A percentile compares a stretch with the other conserved stretches of the same genome.
phyloP scores from a whole-genome alignment of 1,140 invertebrate species.

The Drosophila ananassae region DNA sequence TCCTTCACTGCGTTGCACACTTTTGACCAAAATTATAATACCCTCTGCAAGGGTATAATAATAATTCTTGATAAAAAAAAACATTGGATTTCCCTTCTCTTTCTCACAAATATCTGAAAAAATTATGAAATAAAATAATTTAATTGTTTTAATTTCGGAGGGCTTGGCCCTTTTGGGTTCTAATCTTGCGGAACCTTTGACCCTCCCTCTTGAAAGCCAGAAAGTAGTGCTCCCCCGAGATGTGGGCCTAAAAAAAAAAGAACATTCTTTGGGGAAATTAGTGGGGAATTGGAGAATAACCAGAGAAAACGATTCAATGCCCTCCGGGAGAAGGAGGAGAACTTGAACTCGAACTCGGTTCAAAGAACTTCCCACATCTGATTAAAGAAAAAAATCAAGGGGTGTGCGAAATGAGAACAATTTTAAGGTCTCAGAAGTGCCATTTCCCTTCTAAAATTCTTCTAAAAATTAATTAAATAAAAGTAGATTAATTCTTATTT shows the following conservation, averaged over 20 bases:
- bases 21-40: no score
- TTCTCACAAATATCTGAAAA: slow-evolving; percentile 18
- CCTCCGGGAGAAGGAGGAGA: slow-evolving; percentile 25
- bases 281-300: neutral
- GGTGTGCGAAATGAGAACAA: slow-evolving; percentile 26
- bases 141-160: slow-evolving; percentile 65
- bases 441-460: slow-evolving; percentile 53
- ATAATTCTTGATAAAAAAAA: neutral
- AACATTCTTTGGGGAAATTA: slow-evolving; percentile 55
- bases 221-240: slow-evolving; percentile 15
- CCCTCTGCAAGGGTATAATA: no score
- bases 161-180: no score
- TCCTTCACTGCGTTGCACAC: no score
- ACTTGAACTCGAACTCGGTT: no score
- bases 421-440: slow-evolving; percentile 46
- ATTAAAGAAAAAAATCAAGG: slow-evolving; percentile 44
- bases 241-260: slow-evolving; percentile 5
- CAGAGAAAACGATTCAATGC: slow-evolving; percentile 21
- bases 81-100: slow-evolving; percentile 1
- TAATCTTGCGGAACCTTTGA: slow-evolving; percentile 9
- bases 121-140: slow-evolving; percentile 62
- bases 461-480: neutral
- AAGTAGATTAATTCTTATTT: neutral
- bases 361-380: slow-evolving; percentile 46
- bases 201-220: neutral